Evolutionary conservation across 2,888 invertebrate species (phyloP), one percentile per base, ranked within the genome.

Genomic region (Hirtodrosophila histrioides): DNA sequence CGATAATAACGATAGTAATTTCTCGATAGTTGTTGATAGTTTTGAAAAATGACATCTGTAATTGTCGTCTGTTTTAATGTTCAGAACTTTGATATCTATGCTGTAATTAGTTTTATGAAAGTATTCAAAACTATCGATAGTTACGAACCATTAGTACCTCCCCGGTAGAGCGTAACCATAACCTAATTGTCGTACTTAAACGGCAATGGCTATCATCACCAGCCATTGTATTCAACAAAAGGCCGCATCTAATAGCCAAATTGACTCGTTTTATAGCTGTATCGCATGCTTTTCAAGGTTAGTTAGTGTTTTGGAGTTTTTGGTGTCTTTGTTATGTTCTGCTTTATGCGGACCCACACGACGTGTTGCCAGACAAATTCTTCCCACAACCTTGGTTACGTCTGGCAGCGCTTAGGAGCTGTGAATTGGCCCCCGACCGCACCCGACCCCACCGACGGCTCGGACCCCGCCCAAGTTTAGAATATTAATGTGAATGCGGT

Each of bases 401-500:
- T 36, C 29, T 29, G 6, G 23, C 27, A 27, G 6, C 6, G 6
- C 27, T 27, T 27, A 5, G 27, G 27, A 31, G 31, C 31, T 31
- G 31, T 31, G 7, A 8, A 23, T 23, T 57, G 57, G 33, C 57
- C 43, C 53, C 33, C 4, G 27, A 27, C 27, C 4, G 6, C 1
- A 1, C 11, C n/a, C 4, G 6, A 27, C 4, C 11, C n/a, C 11
- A n/a, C 7, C 36, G 8, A 4, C 27, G 11, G 6, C 41, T 27
- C 45, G 10, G 12, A 29, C 8, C 37, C 12, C 31, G 24, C 23
- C 43, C 7, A 36, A 41, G 33, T 39, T 45, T 75, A 68, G 68
- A 87, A 85, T 82, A 81, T 82, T 82, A 68, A 80, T 86, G 67
- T 51, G 55, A 31, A 53, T 69, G 56, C 11, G 67, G 76, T 63